Evolutionary conservation across 2,888 invertebrate species (phyloP), one percentile per base, ranked within the genome.

Genomic region (Cyaniris semiargus): DNA sequence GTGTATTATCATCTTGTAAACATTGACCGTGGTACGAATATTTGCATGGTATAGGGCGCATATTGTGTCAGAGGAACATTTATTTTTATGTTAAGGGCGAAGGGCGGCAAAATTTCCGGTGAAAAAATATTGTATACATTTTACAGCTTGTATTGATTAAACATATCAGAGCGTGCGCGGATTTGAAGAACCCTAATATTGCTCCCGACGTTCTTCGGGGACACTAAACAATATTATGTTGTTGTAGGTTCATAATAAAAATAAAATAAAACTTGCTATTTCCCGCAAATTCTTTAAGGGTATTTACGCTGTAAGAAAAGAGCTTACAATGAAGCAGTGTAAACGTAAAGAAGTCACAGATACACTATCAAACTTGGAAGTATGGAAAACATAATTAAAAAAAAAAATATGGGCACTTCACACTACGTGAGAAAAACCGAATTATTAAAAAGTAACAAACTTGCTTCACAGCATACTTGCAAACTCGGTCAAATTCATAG

Each of bases 21-120:
- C 75, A 44, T 77, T 78, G 78, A 80, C 80, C 80, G 79, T 79
- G 80, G 79, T 53, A 53, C 48, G 79, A 80, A 79, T 78, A 79
- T 78, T 80, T 78, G 80, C 81, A 80, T 81, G 72, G 44, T 44
- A 71, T 48, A 74, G 53, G 53, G 48, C 48, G 71, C 34, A 48
- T 48, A 48, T 74, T 53, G 44, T 27, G 53, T 74, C 27, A 31
- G 53, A 74, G 53, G 18, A 74, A 74, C 72, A 48, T 72, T 72
- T 72, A 72, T 72, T 72, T 72, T 72, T 48, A 72, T 72, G 48
- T 72, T 23, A 74, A 27, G 53, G 74, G 44, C 15, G n/a, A 44
- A 10, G 72, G 27, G 53, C 38, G 72, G 38, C 23, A 44, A 74
- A 74, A 53, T 74, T 74, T 74, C 74, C 48, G 48, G 53, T 74